Evolutionary conservation across 2,797 vertebrate species (phyloP), one percentile per base, ranked within the genome.

Genomic region (Scolopax bukidnonensis): DNA sequence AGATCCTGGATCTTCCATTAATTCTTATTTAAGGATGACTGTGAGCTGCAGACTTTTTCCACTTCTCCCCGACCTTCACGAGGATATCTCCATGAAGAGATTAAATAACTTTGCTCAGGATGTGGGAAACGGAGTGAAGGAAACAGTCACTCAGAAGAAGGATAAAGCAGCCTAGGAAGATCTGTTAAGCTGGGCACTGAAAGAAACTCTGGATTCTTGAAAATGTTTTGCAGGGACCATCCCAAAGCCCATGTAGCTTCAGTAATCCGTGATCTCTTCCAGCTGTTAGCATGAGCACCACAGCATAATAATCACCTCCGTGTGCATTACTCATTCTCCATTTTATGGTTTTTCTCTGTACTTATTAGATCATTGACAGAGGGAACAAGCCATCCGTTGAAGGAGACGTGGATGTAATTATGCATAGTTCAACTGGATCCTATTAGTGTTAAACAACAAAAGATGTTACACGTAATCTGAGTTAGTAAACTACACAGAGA

Each of bases 331-430:
- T 89, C 88, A 81, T 96, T 95, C 96, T 79, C 59, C 53, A 53
- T 77, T 92, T 90, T 78, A 77, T 87, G 70, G 38, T 83, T 54
- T 67, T 43, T 85, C 71, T 90, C 85, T 95, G 79, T 78, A 47
- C 77, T 87, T 95, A 86, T 91, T 96, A 84, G 78, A 71, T 92
- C 93, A 95, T 20, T 84, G 93, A 74, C 91, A 89, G 84, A 84
- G 74, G 48, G 57, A 96, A 81, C 70, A 86, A 90, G 57, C 76
- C 64, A 94, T 94, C 56, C 33, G 6, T 95, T 87, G 95, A 96
- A 95, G 54, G 93, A 95, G 64, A 95, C 84, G 95, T 94, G 96
- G 84, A 94, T 96, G 96, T 93, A 97, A 96, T 97, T 96, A 92
- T 69, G 84, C 69, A 80, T 74, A 67, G 71, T 92, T 94, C 87